Percentiles rank a stretch among this genome's conserved stretches.
Evolutionary conservation across 2,888 invertebrate genomes (phyloP).

Genomic region (Melanophora roralis): DNA sequence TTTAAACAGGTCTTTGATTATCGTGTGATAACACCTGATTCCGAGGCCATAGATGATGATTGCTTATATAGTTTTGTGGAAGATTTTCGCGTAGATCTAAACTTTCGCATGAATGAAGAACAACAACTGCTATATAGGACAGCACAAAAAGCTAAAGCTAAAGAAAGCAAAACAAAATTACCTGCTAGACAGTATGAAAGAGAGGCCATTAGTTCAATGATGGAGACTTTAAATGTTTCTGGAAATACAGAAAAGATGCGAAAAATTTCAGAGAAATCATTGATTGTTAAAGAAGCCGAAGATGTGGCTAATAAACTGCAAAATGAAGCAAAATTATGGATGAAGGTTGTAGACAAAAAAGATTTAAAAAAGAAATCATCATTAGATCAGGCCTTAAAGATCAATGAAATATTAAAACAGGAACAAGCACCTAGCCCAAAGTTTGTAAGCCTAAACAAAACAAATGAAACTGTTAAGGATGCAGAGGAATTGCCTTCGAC

Average conservation of each 20-base stretch:
- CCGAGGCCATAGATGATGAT: slow-evolving; percentile 81
- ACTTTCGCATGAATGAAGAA: slow-evolving; percentile 77
- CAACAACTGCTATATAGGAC: slow-evolving; percentile 48
- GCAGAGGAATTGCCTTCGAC: slow-evolving; percentile 54
- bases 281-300: slow-evolving; percentile 34
- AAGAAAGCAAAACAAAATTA: slow-evolving; percentile 68
- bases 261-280: slow-evolving; percentile 30
- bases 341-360: slow-evolving; percentile 77
- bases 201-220: slow-evolving; percentile 74
- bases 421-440: slow-evolving; percentile 78
- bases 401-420: slow-evolving; percentile 77
- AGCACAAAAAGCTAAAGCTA: slow-evolving; percentile 63
- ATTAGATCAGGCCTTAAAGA: slow-evolving; percentile 61
- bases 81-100: slow-evolving; percentile 78
- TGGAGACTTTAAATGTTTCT: slow-evolving; percentile 70
- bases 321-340: slow-evolving; percentile 71
- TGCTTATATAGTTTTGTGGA: slow-evolving; percentile 76
- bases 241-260: slow-evolving; percentile 53
- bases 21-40: slow-evolving; percentile 84
- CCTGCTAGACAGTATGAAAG: slow-evolving; percentile 73
- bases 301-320: slow-evolving; percentile 61
- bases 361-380: slow-evolving; percentile 75
- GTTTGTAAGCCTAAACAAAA: slow-evolving; percentile 74
- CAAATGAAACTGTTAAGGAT: slow-evolving; percentile 52
- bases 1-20: slow-evolving; percentile 80